These are phyloP conservation scores for Callospermophilus lateralis DNA, from an alignment of 2,113 vertebrate species.

Conservation along the genomic window DNA sequence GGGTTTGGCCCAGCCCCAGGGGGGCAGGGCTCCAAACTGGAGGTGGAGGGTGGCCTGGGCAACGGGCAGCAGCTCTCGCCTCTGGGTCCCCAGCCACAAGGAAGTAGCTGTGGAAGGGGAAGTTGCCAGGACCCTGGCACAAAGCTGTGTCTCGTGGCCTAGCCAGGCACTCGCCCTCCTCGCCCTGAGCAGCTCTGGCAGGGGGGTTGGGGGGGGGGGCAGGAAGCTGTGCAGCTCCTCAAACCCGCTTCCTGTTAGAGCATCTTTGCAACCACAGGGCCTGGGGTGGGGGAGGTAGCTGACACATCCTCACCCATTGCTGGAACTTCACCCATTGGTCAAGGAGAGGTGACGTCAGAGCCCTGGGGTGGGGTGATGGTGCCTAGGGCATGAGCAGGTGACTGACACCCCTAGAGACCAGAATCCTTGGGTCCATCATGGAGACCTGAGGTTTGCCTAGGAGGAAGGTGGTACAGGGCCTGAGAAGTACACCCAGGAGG, in stretches of 20 bases:
- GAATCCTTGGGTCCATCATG: neutral
- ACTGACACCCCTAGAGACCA: neutral
- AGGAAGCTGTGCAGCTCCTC: constrained; percentile 78
- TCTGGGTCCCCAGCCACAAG: constrained; percentile 59
- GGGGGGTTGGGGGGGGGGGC: neutral
- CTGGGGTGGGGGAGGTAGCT: constrained; percentile 74
- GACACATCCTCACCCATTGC: constrained; percentile 70
- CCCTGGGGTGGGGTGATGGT: constrained; percentile 27
- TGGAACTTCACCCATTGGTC: constrained; percentile 58
- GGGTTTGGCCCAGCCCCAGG: constrained; percentile 65
- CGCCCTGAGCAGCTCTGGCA: neutral
- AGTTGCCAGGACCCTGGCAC: constrained; percentile 66
- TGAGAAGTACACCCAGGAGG: too few relatives aligned
- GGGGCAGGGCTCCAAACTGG: constrained; percentile 68
- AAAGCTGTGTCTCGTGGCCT: constrained; percentile 77
- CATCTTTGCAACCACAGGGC: constrained; percentile 86
- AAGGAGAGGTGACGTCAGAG: constrained; percentile 57
- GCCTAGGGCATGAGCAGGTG: constrained; percentile 52
- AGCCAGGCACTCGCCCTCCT: constrained; percentile 63
- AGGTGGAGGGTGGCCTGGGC: constrained; percentile 71
- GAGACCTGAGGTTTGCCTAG: neutral
- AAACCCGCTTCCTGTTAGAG: constrained; percentile 86
- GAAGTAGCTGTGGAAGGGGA: constrained; percentile 80
- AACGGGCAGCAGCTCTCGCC: constrained; percentile 33
- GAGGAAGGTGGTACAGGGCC: neutral